A percentile compares a stretch with the other conserved stretches of the same genome.
Conservation (phyloP, 1,140 invertebrate species). For the Laodelphax striatellus region DNA sequence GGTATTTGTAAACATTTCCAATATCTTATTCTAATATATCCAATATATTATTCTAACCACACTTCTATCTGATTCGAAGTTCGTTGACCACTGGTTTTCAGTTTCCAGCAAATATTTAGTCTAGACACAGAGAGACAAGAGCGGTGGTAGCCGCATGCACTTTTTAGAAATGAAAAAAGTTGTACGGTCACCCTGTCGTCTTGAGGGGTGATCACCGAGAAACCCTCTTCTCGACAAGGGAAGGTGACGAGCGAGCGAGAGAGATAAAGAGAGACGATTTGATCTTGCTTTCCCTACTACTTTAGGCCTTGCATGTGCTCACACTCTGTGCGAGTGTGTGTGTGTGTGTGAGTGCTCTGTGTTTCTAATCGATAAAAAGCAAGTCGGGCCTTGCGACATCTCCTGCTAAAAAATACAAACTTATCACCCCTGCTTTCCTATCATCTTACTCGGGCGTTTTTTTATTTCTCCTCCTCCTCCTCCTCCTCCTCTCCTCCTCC, state of each 20-base stretch:
- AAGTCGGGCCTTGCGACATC: neutral
- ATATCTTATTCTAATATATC: too few relatives aligned
- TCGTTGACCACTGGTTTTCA: too few relatives aligned
- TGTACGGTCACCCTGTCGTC: neutral
- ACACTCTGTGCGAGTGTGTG: neutral
- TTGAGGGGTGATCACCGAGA: neutral
- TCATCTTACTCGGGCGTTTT: neutral
- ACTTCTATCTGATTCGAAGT: too few relatives aligned
- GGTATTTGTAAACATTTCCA: too few relatives aligned
- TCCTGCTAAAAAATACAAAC: slow-evolving; percentile 2
- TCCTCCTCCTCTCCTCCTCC: neutral
- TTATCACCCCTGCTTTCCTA: neutral
- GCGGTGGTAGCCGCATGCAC: too few relatives aligned
- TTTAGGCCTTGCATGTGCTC: neutral
- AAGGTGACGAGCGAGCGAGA: neutral
- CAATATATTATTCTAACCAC: too few relatives aligned
- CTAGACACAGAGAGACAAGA: too few relatives aligned
- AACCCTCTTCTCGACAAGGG: neutral
- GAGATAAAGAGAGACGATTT: neutral
- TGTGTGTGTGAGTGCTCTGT: neutral
- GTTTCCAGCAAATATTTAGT: too few relatives aligned
- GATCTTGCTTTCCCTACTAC: neutral
- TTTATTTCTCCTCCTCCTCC: neutral
- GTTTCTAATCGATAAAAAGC: neutral
- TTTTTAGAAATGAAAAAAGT: too few relatives aligned